These are phyloP conservation scores for Volucella bombylans DNA, from an alignment of 2,888 invertebrate species.

Conservation along the genomic window DNA sequence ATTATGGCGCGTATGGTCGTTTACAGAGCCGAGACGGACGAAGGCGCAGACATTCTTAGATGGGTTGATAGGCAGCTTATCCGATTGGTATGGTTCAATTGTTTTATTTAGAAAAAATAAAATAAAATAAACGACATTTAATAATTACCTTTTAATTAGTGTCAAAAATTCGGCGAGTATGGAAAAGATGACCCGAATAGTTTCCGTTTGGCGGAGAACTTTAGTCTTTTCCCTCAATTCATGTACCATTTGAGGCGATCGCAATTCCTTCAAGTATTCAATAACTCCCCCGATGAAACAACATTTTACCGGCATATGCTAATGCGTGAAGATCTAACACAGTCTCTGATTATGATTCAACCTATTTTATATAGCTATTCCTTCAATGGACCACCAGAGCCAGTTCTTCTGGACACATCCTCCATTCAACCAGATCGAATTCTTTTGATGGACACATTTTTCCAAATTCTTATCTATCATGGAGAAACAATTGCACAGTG, in stretches of 20 bases:
- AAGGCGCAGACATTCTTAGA: conserved; percentile 97
- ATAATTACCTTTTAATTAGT: conserved; percentile 84
- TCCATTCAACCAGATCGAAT: conserved; percentile 98
- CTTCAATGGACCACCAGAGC: conserved; percentile 98
- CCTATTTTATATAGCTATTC: conserved; percentile 99
- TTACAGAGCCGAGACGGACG: conserved; percentile 96
- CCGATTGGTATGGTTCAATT: conserved; percentile 87
- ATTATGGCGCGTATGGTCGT: conserved; percentile 98
- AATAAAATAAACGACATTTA: not conserved
- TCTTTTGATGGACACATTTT: conserved; percentile 99
- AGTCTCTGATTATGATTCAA: conserved; percentile 99
- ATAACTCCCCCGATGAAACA: conserved; percentile 99
- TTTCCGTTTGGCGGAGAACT: conserved; percentile 97
- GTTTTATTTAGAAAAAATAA: not conserved
- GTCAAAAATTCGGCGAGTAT: conserved; percentile 99
- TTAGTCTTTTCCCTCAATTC: conserved; percentile 99
- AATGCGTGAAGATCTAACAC: conserved; percentile 97
- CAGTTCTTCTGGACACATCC: conserved; percentile 97
- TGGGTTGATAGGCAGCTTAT: conserved; percentile 99
- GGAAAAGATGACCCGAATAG: conserved; percentile 98
- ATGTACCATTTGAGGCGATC: conserved; percentile 99
- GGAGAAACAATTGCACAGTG: conserved; percentile 99
- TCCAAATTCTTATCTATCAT: conserved; percentile 99
- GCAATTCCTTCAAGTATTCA: conserved; percentile 99
- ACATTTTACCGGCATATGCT: conserved; percentile 99